Conservation (phyloP, 2,888 invertebrate species). For the Augochlorella aurata region DNA sequence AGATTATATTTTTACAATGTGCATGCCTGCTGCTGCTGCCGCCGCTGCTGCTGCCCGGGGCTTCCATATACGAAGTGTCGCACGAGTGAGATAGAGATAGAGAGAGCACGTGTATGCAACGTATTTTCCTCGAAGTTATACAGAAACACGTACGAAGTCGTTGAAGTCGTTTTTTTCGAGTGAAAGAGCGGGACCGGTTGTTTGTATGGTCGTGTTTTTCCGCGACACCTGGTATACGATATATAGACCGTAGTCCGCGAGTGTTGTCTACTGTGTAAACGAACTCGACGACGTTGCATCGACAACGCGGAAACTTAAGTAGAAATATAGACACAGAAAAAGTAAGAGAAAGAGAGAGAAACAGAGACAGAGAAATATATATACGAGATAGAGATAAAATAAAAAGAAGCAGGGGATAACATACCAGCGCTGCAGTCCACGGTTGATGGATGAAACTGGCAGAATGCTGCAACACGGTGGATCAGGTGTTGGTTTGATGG, state of each 20-base stretch:
- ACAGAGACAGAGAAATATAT: not conserved
- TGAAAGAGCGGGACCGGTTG: conserved; percentile 52
- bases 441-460: conserved; percentile 79
- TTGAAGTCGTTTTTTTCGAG: conserved; percentile 33
- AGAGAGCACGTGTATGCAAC: conserved; percentile 59
- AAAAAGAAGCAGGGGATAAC: conserved; percentile 4
- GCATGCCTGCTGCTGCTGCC: conserved; percentile 31
- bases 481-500: conserved; percentile 80
- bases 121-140: conserved; percentile 48
- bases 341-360: conserved; percentile 7
- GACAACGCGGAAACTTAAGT: conserved; percentile 5
- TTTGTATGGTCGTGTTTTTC: conserved; percentile 57
- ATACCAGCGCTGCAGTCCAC: conserved; percentile 45
- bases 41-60: conserved; percentile 25
- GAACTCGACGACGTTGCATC: conserved; percentile 45
- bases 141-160: conserved; percentile 23
- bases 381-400: not conserved
- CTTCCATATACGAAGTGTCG: conserved; percentile 54
- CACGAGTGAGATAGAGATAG: conserved; percentile 47
- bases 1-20: conserved; percentile 65
- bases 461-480: conserved; percentile 81
- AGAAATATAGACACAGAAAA: conserved; percentile 12
- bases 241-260: conserved; percentile 56
- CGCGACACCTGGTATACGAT: conserved; percentile 66
- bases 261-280: conserved; percentile 54